Evolutionary conservation across 2,888 invertebrate species (phyloP), one percentile per base, ranked within the genome.

Genomic region (Campoplex capitator): DNA sequence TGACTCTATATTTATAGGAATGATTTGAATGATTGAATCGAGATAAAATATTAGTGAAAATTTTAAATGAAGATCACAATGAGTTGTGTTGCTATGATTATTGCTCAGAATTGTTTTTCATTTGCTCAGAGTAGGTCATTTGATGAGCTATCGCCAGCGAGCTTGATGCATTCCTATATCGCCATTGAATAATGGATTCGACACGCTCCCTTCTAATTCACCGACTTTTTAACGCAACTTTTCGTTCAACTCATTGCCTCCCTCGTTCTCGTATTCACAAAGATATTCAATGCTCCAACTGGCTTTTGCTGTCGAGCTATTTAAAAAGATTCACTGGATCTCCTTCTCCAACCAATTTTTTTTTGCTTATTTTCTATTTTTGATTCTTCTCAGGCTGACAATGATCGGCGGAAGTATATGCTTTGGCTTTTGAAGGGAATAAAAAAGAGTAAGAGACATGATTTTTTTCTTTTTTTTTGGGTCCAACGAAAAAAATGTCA

Each of bases 401-500:
- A 16, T 9, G 32, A 62, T 62, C 58, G n/a, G 23, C 38, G 78
- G 71, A 83, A 86, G 83, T 74, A 77, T 65, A 58, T 81, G 68
- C 78, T 84, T 82, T 84, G 68, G 84, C 81, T 84, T 13, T 2
- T 4, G 32, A 16, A 62, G 32, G 28, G 32, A 62, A 28, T 42
- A 35, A 32, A 48, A 62, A n/a, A 56, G 51, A 6, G 1, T 35
- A 42, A 28, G 74, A 70, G 68, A 56, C 74, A 65, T 62, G 56
- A 70, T 76, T 48, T 76, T 56, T 32, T 76, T 32, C 73, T 48
- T 76, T 56, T 32, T 76, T 32, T 76, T 35, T 51, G 35, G 56
- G 58, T 23, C 23, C 38, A 23, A n/a, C 23, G 73, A 51, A 84
- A 54, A 68, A 87, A 78, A 84, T 88, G 86, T 82, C 84, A 84